Conservation (phyloP, 2,797 vertebrate species). For the Steatocranus sp. region DNA sequence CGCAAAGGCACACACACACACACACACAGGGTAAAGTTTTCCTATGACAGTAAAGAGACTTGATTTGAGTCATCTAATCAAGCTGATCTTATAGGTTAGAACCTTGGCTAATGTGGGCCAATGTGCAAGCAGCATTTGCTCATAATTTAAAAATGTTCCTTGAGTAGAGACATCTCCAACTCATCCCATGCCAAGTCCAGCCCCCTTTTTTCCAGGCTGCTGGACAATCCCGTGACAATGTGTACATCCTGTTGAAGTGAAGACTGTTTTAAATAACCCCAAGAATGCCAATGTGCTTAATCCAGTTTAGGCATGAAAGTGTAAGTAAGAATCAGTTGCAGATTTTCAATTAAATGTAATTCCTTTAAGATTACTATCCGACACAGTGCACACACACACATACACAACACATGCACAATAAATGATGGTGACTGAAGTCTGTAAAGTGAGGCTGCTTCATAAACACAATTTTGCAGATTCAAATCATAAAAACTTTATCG, state of each 20-base stretch:
- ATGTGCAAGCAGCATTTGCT: constrained; percentile 2
- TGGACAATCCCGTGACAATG: constrained; percentile 36
- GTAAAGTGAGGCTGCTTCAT: not conserved
- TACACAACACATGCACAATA: not conserved
- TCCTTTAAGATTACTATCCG: not conserved
- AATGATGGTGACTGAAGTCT: not conserved
- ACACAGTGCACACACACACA: not conserved
- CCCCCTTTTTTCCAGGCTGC: constrained; percentile 4
- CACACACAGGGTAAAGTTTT: not conserved
- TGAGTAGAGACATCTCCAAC: constrained; percentile 20
- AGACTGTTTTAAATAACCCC: constrained; percentile 52
- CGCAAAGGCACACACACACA: not conserved
- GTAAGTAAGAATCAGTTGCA: constrained; percentile 17
- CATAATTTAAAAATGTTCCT: constrained; percentile 13
- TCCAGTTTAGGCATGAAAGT: constrained; percentile 22
- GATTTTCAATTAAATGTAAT: constrained; percentile 12
- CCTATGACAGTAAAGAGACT: constrained; percentile 1
- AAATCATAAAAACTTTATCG: not conserved
- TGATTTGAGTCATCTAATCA: constrained; percentile 32
- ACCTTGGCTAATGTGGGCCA: not conserved
- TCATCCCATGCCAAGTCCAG: constrained; percentile 31
- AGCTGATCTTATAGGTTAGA: constrained; percentile 15
- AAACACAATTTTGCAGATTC: not conserved
- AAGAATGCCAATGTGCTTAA: constrained; percentile 41
- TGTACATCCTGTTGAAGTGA: constrained; percentile 44